Percentiles rank a stretch among this genome's conserved stretches.
These are phyloP conservation scores for Psophia crepitans DNA, from an alignment of 2,113 vertebrate genomes.

Conservation along the genomic window DNA sequence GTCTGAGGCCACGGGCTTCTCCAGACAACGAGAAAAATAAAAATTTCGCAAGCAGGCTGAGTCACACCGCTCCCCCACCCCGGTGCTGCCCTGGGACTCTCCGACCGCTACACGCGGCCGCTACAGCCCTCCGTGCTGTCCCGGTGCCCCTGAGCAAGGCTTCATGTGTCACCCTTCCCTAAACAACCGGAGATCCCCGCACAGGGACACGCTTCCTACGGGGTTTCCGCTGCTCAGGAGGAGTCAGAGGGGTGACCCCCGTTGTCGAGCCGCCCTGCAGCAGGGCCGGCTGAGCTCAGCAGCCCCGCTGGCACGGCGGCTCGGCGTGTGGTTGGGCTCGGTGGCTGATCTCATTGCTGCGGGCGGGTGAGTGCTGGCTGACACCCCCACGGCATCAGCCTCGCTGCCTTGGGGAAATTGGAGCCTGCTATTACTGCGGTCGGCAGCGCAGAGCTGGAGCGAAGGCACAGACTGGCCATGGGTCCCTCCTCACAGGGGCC, in stretches of 20 bases:
- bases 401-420: fast-evolving
- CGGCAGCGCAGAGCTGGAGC: background rate
- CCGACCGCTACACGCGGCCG: fast-evolving
- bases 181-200: background rate
- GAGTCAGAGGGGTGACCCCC: background rate
- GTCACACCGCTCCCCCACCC: background rate
- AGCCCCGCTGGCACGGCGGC: background rate
- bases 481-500: background rate
- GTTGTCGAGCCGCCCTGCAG: fast-evolving
- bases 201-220: fast-evolving
- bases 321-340: background rate
- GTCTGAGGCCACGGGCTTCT: background rate
- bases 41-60: constrained; percentile 40
- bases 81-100: background rate
- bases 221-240: fast-evolving
- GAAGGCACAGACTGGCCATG: background rate
- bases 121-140: fast-evolving
- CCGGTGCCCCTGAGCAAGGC: fast-evolving
- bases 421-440: background rate
- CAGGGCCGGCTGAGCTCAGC: background rate
- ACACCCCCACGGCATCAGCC: background rate
- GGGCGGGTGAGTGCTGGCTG: background rate
- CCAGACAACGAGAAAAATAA: background rate
- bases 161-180: background rate
- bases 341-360: background rate